These are phyloP conservation scores for Pipistrellus nathusii DNA, from an alignment of 2,797 vertebrate genomes.

Conservation along the genomic window DNA sequence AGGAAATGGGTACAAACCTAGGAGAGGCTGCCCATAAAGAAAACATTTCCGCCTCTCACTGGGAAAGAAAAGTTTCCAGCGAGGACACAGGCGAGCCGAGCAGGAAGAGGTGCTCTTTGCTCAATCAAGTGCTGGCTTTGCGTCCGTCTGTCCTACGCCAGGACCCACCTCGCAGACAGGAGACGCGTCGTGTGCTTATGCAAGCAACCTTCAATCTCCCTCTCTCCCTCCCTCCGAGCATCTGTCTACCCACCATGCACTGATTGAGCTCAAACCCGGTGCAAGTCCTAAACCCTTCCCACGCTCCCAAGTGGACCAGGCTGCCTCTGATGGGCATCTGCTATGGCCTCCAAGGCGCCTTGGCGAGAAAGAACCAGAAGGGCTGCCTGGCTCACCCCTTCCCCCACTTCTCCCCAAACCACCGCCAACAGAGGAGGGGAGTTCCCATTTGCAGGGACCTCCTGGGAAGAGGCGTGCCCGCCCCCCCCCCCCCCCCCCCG, in stretches of 20 bases:
- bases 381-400: not conserved
- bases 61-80: not conserved
- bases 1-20: constrained; percentile 30
- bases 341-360: not conserved
- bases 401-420: not conserved
- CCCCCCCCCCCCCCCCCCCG: not conserved
- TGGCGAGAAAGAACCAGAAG: not conserved
- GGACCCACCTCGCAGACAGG: not conserved
- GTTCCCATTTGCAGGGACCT: constrained; percentile 52
- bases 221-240: not conserved
- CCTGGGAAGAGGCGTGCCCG: constrained; percentile 23
- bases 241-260: not conserved
- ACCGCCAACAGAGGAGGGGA: not conserved
- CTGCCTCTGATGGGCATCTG: not conserved
- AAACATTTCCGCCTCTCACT: constrained; percentile 56
- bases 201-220: not conserved
- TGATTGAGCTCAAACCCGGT: not conserved
- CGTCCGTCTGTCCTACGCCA: not conserved
- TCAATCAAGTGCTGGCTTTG: not conserved
- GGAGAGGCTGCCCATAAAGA: constrained; percentile 58
- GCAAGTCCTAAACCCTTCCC: not conserved
- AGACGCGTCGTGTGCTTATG: not conserved
- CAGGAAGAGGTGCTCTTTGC: constrained; percentile 11
- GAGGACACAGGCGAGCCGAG: not conserved
- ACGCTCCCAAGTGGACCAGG: not conserved